Evolutionary conservation across 2,797 vertebrate species (phyloP).

Genomic region (Leptoclinus maculatus): DNA sequence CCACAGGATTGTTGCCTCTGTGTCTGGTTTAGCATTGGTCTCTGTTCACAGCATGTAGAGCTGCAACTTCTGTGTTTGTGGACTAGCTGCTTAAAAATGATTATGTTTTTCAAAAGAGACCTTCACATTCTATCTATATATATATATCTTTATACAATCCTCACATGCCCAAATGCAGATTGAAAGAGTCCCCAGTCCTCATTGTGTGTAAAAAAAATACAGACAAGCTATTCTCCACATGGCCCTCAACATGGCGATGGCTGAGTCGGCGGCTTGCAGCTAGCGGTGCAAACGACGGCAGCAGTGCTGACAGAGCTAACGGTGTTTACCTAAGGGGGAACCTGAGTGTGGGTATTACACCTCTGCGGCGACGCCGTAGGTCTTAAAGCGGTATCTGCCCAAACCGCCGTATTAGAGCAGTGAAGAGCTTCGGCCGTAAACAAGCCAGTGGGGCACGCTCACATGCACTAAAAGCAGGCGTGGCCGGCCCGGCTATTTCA

Average conservation of each 20-base stretch:
- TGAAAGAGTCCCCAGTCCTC: neutral
- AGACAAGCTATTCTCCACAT: neutral
- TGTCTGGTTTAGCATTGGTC: neutral
- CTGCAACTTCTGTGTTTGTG: neutral
- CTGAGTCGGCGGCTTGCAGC: no score
- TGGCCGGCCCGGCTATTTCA: no score
- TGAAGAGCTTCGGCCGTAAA: neutral
- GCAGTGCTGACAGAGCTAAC: neutral
- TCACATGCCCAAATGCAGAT: neutral
- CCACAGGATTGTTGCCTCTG: constrained; percentile 14
- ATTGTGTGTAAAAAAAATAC: neutral
- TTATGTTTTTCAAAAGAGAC: neutral
- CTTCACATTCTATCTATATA: neutral
- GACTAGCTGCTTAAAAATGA: no score
- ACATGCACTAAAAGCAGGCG: neutral
- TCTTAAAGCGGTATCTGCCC: no score
- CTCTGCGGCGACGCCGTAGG: no score
- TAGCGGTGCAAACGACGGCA: neutral
- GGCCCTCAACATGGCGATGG: no score
- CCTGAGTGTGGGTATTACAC: no score
- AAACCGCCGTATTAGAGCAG: neutral
- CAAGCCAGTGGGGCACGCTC: neutral
- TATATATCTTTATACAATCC: neutral
- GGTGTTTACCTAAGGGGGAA: neutral
- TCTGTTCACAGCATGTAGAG: neutral